Evolutionary conservation across 2,888 invertebrate genomes (phyloP).

Genomic region (Hipparchia semele): DNA sequence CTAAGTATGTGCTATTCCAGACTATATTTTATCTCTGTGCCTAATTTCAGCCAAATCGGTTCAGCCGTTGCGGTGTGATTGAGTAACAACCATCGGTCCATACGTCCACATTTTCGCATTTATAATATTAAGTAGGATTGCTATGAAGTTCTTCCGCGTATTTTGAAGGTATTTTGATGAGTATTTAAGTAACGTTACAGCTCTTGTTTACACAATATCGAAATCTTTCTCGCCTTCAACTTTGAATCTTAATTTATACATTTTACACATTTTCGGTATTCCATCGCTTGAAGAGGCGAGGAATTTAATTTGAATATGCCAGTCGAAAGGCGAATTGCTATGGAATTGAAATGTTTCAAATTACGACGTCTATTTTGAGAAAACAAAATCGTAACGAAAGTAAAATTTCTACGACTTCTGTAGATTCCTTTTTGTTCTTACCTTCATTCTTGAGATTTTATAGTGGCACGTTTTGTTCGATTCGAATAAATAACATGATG

Average conservation of each 20-base stretch:
- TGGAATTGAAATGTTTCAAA: constrained; percentile 45
- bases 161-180: neutral
- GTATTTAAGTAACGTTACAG: constrained; percentile 10
- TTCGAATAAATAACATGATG: neutral
- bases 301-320: constrained; percentile 46
- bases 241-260: constrained; percentile 32
- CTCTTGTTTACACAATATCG: constrained; percentile 25
- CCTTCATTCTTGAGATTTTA: constrained; percentile 1
- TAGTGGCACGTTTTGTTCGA: constrained; percentile 10
- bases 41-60: too few species aligned
- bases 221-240: constrained; percentile 33
- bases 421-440: constrained; percentile 16
- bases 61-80: too few species aligned
- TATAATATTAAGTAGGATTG: neutral
- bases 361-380: constrained; percentile 38
- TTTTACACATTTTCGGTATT: constrained; percentile 40
- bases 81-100: too few species aligned
- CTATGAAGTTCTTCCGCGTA: neutral
- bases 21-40: too few species aligned
- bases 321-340: constrained; percentile 42
- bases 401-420: constrained; percentile 20
- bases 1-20: too few species aligned
- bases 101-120: too few species aligned
- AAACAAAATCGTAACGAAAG: constrained; percentile 35
- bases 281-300: constrained; percentile 40